phyloP scores from a whole-genome alignment of 2,113 vertebrate genomes.

The Oenanthe oenanthe region DNA sequence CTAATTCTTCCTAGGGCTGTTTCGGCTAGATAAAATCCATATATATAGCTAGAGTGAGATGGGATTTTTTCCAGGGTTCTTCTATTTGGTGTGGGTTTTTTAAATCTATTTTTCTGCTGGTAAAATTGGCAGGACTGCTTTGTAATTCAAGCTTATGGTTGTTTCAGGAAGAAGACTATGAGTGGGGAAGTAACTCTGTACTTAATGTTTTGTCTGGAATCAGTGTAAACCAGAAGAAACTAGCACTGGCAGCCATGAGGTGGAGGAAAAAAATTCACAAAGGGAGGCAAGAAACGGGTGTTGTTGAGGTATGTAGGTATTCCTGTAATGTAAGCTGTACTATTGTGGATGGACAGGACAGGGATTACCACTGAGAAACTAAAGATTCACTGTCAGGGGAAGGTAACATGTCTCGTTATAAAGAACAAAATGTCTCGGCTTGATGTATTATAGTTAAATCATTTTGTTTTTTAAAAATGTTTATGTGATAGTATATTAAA shows the following conservation, averaged over 20 bases:
- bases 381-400: neutral
- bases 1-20: neutral
- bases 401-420: neutral
- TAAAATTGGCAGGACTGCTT: neutral
- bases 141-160: neutral
- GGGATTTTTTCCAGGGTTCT: neutral
- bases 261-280: constrained; percentile 90
- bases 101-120: neutral
- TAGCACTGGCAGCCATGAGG: constrained; percentile 90
- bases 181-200: constrained; percentile 92
- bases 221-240: constrained; percentile 85
- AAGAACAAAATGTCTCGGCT: neutral
- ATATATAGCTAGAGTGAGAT: neutral
- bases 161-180: constrained; percentile 92
- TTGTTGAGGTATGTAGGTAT: constrained; percentile 11
- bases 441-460: neutral
- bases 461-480: neutral
- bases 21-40: neutral
- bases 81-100: neutral
- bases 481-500: neutral
- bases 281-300: constrained; percentile 71
- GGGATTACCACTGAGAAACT: neutral
- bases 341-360: neutral
- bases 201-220: constrained; percentile 86
- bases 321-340: neutral